phyloP scores from a whole-genome alignment of 2,113 vertebrate species.

The Caranx melampygus region DNA sequence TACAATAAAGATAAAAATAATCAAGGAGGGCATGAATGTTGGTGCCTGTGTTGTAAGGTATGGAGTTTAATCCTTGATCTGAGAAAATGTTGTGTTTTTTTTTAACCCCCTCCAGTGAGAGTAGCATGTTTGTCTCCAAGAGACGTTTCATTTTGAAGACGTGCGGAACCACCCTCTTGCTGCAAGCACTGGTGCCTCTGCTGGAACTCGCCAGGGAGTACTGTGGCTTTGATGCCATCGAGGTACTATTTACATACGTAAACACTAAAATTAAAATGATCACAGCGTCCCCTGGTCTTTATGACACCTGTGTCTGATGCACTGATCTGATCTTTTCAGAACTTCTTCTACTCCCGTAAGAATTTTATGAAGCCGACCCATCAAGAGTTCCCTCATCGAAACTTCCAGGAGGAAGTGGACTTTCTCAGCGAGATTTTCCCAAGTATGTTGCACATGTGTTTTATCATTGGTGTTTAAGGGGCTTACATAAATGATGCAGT shows the following conservation, averaged over 20 bases:
- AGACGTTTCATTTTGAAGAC: slow-evolving; percentile 99
- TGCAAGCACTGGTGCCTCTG: slow-evolving; percentile 99
- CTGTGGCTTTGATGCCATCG: slow-evolving; percentile 97
- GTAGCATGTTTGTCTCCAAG: slow-evolving; percentile 99
- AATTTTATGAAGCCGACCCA: slow-evolving; percentile 99
- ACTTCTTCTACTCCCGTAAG: slow-evolving; percentile 99
- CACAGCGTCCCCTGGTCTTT: background rate
- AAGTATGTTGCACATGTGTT: slow-evolving; percentile 84
- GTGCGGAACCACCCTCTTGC: slow-evolving; percentile 99
- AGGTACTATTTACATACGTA: slow-evolving; percentile 81
- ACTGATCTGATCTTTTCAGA: slow-evolving; percentile 79
- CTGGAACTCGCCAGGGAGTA: slow-evolving; percentile 98
- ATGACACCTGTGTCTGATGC: background rate
- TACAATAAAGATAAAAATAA: too few relatives aligned
- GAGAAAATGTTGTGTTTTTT: background rate
- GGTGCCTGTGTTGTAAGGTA: too few relatives aligned
- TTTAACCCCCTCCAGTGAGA: slow-evolving; percentile 88
- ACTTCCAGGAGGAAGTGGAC: slow-evolving; percentile 99
- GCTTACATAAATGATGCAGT: background rate
- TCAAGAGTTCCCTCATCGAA: slow-evolving; percentile 99
- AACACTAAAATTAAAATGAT: background rate
- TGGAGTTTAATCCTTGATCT: too few relatives aligned
- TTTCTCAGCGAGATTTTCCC: slow-evolving; percentile 99
- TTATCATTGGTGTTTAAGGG: background rate
- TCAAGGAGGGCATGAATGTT: too few relatives aligned